Percentiles rank a stretch among this genome's conserved stretches.
Evolutionary conservation across 2,888 invertebrate species (phyloP).

Genomic region (Mesorhabditis spiculigera): DNA sequence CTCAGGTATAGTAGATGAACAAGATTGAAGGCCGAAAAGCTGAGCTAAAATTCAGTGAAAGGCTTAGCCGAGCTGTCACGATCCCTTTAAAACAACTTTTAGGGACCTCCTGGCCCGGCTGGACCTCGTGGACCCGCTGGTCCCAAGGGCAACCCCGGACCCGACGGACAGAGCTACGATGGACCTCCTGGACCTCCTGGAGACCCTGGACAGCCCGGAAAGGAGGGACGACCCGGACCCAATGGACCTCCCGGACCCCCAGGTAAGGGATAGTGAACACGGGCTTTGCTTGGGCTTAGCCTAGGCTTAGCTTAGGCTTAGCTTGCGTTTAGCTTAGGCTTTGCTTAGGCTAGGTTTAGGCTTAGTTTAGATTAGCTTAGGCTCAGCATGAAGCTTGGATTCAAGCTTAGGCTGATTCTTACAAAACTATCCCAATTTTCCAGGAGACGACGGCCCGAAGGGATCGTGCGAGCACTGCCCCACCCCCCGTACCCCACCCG

Average conservation of each 20-base stretch:
- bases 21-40: no score
- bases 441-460: slow-evolving; percentile 44
- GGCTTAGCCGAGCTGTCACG: no score
- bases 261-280: slow-evolving; percentile 28
- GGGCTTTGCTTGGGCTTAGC: no score
- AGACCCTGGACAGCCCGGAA: slow-evolving; percentile 45
- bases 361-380: no score
- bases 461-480: slow-evolving; percentile 36
- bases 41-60: no score
- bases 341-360: no score
- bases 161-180: slow-evolving; percentile 46
- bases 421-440: no score
- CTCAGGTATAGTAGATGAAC: slow-evolving; percentile 14
- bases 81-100: no score
- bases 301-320: not conserved
- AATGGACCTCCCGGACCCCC: slow-evolving; percentile 41
- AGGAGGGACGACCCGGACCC: slow-evolving; percentile 43
- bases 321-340: not conserved
- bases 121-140: slow-evolving; percentile 46
- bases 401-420: no score
- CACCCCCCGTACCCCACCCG: slow-evolving; percentile 49
- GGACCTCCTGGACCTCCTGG: slow-evolving; percentile 42
- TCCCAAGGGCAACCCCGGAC: slow-evolving; percentile 46
- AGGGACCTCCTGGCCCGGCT: slow-evolving; percentile 42
- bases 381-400: no score